Base-by-base conservation (phyloP, 2,797 vertebrate species). In the Coilia nasus region DNA sequence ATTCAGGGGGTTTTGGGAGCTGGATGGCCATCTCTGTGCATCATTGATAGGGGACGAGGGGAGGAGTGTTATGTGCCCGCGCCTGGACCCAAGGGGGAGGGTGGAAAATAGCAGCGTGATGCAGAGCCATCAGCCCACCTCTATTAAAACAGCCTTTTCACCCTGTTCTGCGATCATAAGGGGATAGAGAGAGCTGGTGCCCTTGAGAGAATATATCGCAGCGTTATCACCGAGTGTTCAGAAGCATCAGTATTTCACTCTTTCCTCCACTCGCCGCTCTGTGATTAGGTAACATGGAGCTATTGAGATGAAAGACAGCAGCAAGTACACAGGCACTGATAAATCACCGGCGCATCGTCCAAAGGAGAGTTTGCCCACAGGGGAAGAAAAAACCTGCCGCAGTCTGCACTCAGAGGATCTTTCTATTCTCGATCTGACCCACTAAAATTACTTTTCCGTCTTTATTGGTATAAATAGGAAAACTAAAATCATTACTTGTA, bases 1-100 rank as follows among this genome's bases (percentile, higher is more conserved):
- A 89, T 75, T 64, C 50, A 15, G 80, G 67, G 82, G 83, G 47
- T 82, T 86, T 85, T 82, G 71, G 46, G 81, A 15, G 80, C 56
- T 82, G 85, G 85, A 88, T 78, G 31, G 57, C 62, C 81, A 83
- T 50, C 57, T 85, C 86, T 81, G 75, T 90, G 83, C 85, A 90
- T 91, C 88, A 90, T 83, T 87, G 84, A 88, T 90, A 59, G 85
- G 83, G 85, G 83, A 64, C 28, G 78, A 67, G 80, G 71, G 75
- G 47, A 44, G 71, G 62, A 86, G 84, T 31, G 46, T 28, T 82
- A 31, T 80, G 78, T 82, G 7, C n/a, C 56, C 47, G n/a, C 81
- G 21, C 57, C n/a, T 47, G 41, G 50, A 50, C 35, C 83, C 75
- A 17, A 6, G 85, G 82, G 85, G 85, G 83, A 80, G 28, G 81